Evolutionary conservation across 2,797 vertebrate genomes (phyloP).

Genomic region (Anomalospiza imberbis): DNA sequence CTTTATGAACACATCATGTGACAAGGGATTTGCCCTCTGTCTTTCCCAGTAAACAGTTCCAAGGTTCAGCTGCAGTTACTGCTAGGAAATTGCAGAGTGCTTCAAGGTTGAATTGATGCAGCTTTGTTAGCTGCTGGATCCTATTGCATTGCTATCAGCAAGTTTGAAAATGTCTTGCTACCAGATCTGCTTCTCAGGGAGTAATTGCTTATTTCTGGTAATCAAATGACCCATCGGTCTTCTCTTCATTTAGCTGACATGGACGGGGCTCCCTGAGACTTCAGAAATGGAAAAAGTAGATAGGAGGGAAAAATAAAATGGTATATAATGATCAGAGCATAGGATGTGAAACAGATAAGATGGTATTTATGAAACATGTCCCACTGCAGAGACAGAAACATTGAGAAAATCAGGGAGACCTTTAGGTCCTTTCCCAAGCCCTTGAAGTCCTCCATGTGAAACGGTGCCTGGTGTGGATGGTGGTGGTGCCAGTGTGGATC

Average conservation of each 20-base stretch:
- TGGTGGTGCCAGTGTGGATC: background rate
- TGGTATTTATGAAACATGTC: background rate
- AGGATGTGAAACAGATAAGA: background rate
- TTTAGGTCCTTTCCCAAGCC: background rate
- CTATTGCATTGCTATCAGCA: slow-evolving; percentile 47
- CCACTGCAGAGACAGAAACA: background rate
- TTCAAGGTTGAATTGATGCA: slow-evolving; percentile 50
- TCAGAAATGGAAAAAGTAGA: background rate
- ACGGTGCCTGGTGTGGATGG: accelerated
- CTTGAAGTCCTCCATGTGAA: background rate
- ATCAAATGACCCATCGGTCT: slow-evolving; percentile 1
- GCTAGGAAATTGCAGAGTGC: slow-evolving; percentile 12
- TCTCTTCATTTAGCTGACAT: background rate
- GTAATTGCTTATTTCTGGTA: slow-evolving; percentile 20
- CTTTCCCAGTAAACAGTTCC: background rate
- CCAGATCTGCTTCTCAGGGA: background rate
- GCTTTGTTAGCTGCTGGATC: slow-evolving; percentile 35
- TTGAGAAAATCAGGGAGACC: background rate
- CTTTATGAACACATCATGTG: background rate
- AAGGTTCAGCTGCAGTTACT: background rate
- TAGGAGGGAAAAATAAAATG: background rate
- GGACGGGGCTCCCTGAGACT: background rate
- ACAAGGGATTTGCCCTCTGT: background rate
- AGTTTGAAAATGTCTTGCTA: slow-evolving; percentile 18
- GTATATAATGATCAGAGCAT: accelerated